A percentile compares a stretch with the other conserved stretches of the same genome.
phyloP scores from a whole-genome alignment of 2,888 invertebrate genomes.

The Agrenia bidenticulata region DNA sequence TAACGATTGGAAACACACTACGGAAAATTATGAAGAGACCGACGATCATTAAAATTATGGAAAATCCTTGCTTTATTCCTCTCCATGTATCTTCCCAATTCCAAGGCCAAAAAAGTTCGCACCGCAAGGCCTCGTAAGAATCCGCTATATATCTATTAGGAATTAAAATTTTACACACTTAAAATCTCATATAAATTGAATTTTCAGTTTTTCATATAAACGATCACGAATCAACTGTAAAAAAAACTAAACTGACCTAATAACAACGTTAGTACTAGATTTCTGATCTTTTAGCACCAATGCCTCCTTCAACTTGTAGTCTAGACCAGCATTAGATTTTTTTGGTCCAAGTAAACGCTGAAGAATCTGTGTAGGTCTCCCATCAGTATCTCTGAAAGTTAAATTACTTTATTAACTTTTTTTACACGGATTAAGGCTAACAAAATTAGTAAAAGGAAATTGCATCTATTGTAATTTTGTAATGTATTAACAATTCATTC shows the following conservation, averaged over 20 bases:
- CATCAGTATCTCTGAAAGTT: neutral
- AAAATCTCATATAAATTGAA: neutral
- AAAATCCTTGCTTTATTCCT: constrained; percentile 51
- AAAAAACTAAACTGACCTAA: constrained; percentile 30
- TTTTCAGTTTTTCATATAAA: neutral
- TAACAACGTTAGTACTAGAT: constrained; percentile 26
- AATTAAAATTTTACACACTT: too few species aligned
- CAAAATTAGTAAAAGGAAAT: too few species aligned
- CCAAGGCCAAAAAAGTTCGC: constrained; percentile 53
- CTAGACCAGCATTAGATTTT: constrained; percentile 32
- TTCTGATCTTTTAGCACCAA: constrained; percentile 27
- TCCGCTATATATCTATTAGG: constrained; percentile 38
- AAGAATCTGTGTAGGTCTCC: constrained; percentile 3
- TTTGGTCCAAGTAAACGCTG: constrained; percentile 33
- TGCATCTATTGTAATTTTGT: neutral
- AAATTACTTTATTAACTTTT: too few species aligned
- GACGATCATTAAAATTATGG: constrained; percentile 50
- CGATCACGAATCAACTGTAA: neutral
- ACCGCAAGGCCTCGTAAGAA: constrained; percentile 40
- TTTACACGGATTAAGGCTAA: too few species aligned
- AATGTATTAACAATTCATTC: too few species aligned
- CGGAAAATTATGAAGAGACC: constrained; percentile 48
- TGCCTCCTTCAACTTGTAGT: constrained; percentile 23
- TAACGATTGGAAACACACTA: constrained; percentile 46
- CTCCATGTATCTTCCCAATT: constrained; percentile 50